phyloP scores from a whole-genome alignment of 2,888 invertebrate genomes.

The Stegana nigrithorax region DNA sequence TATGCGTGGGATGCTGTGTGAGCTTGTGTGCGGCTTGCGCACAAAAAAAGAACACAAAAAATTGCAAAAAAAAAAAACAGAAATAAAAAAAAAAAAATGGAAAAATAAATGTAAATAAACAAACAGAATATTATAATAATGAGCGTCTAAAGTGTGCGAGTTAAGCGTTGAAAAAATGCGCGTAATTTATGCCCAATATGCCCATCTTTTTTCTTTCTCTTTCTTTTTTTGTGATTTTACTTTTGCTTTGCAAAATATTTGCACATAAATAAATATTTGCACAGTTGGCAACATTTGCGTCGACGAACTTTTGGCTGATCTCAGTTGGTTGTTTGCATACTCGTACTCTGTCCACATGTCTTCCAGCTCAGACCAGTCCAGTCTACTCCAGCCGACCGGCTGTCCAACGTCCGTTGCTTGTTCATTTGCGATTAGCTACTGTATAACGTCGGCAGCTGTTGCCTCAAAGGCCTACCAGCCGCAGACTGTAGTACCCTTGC shows the following conservation, averaged over 20 bases:
- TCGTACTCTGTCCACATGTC: too few relatives aligned
- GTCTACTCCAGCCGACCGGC: background rate
- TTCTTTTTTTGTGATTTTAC: background rate
- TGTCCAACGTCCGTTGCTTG: background rate
- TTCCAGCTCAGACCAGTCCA: background rate
- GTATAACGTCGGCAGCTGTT: background rate
- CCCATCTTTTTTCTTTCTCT: background rate
- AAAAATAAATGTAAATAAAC: too few relatives aligned
- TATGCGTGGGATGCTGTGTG: background rate
- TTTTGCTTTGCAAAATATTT: background rate
- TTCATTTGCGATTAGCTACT: background rate
- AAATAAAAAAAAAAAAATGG: background rate
- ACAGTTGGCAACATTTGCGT: conserved; percentile 13
- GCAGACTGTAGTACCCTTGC: background rate
- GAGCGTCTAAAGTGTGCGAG: background rate
- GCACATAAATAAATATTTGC: conserved; percentile 1
- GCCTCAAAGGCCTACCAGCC: background rate
- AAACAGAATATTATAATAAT: too few relatives aligned
- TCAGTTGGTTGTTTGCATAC: background rate
- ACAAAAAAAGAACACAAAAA: background rate
- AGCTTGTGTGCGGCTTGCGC: background rate
- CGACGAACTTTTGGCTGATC: background rate
- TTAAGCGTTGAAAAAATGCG: background rate
- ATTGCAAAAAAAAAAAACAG: background rate
- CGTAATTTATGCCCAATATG: conserved; percentile 2